Evolutionary conservation across 2,113 vertebrate genomes (phyloP).

Genomic region (Podocnemis expansa): DNA sequence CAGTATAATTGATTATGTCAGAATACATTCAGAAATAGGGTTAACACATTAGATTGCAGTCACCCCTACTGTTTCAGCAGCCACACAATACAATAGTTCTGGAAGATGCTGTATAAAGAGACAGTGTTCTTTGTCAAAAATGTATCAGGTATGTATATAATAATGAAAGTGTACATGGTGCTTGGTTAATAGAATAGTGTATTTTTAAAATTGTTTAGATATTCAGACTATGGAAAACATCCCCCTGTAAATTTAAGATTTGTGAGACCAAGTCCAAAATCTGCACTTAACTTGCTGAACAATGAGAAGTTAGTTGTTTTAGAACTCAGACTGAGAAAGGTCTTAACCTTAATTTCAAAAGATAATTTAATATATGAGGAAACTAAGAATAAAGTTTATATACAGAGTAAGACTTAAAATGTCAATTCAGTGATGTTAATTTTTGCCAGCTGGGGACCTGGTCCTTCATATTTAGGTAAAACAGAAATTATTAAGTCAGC

Average conservation of each 20-base stretch:
- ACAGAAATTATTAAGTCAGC: background rate
- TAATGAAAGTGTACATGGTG: background rate
- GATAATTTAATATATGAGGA: fast-evolving
- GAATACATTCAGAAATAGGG: background rate
- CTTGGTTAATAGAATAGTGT: background rate
- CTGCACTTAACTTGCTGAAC: background rate
- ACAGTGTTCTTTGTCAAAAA: background rate
- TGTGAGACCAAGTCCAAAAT: background rate
- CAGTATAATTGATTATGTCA: background rate
- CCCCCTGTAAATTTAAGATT: background rate
- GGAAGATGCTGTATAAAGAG: background rate
- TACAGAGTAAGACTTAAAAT: background rate
- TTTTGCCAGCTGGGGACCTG: background rate
- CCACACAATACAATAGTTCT: background rate
- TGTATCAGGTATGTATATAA: background rate
- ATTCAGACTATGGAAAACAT: background rate
- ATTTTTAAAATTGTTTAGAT: background rate
- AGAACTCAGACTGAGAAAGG: background rate
- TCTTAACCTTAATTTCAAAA: background rate
- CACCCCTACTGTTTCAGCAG: background rate
- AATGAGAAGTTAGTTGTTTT: background rate
- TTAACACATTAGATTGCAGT: background rate
- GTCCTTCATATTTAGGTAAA: background rate
- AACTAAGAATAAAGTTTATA: background rate
- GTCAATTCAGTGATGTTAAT: background rate